Evolutionary conservation across 2,888 invertebrate species (phyloP).

Genomic region (Eupithecia exiguata): DNA sequence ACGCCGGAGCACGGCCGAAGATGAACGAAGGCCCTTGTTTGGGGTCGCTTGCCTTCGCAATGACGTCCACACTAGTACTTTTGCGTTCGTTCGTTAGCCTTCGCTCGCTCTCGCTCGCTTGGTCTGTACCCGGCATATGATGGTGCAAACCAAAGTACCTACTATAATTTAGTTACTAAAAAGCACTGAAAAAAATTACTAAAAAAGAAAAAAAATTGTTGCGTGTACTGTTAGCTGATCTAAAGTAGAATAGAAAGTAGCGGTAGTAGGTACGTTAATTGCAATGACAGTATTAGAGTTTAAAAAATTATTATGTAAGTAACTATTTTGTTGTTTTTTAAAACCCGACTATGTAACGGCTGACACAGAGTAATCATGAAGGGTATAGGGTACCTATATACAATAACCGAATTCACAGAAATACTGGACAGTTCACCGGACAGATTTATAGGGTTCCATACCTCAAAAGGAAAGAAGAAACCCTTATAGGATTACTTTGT

Average conservation of each 20-base stretch:
- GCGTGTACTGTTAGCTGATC: conserved; percentile 22
- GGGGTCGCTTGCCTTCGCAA: no score
- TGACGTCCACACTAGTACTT: no score
- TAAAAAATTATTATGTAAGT: neutral
- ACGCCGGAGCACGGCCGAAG: no score
- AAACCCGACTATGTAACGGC: neutral
- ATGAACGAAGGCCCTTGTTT: no score
- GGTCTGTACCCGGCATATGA: no score
- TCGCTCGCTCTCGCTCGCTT: no score
- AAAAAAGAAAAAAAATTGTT: conserved; percentile 24
- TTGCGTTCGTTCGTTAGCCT: no score
- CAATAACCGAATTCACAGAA: neutral
- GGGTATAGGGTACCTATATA: neutral
- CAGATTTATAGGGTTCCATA: no score
- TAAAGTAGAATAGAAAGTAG: conserved; percentile 20
- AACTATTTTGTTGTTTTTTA: neutral
- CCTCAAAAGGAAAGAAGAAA: no score
- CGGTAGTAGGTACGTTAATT: neutral
- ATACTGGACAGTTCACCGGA: neutral
- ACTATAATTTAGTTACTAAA: neutral
- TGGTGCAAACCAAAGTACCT: conserved; percentile 33
- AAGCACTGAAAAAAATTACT: neutral
- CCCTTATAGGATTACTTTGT: no score
- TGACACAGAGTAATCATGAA: neutral
- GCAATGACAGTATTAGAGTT: neutral